A percentile compares a stretch with the other conserved stretches of the same genome.
phyloP scores from a whole-genome alignment of 2,113 vertebrate species.

The Mus musculus region GRCm39 chr6:105026001-105026500 shows the following conservation, averaged over 20 bases:
- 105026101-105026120: background rate
- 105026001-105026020: background rate
- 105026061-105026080: background rate
- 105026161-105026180: background rate
- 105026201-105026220: background rate
- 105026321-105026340: background rate
- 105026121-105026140: background rate
- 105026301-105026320: slow-evolving; percentile 60
- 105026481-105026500: fast-evolving
- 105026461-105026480: fast-evolving
- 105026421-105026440: background rate
- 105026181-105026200: background rate
- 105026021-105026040: background rate
- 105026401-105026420: background rate
- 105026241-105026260: slow-evolving; percentile 24
- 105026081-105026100: background rate
- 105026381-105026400: background rate
- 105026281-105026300: background rate
- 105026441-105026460: background rate
- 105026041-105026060: background rate
- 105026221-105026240: slow-evolving; percentile 21
- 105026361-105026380: background rate
- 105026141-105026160: background rate
- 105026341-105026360: background rate
- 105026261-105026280: slow-evolving; percentile 5